phyloP scores from a whole-genome alignment of 2,888 invertebrate genomes.

The Caradrina clavipalpis region DNA sequence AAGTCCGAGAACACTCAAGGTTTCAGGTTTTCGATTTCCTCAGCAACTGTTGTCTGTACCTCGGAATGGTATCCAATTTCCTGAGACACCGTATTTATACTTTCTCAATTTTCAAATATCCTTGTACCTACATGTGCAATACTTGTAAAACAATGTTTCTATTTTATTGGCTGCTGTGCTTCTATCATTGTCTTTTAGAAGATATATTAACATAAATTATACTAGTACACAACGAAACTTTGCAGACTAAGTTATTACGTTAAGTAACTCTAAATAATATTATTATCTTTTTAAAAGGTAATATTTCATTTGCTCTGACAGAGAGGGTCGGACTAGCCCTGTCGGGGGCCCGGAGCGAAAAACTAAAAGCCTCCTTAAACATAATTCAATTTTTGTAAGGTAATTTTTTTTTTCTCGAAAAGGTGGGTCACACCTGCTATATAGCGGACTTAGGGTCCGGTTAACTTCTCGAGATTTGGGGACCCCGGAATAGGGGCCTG shows the following conservation, averaged over 20 bases:
- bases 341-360: no score
- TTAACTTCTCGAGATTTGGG: no score
- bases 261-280: background rate
- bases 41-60: slow-evolving; percentile 71
- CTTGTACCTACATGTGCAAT: slow-evolving; percentile 35
- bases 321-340: no score
- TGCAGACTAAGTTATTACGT: background rate
- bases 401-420: no score
- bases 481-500: no score
- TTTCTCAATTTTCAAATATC: slow-evolving; percentile 69
- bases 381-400: no score
- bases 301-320: background rate
- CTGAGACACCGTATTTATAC: slow-evolving; percentile 73
- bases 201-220: slow-evolving; percentile 1
- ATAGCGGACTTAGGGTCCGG: no score
- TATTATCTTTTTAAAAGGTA: background rate
- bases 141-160: slow-evolving; percentile 40
- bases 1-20: slow-evolving; percentile 29
- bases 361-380: no score
- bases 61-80: slow-evolving; percentile 79
- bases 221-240: background rate
- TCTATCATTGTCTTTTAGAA: slow-evolving; percentile 17
- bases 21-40: slow-evolving; percentile 75
- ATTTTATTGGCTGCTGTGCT: slow-evolving; percentile 31
- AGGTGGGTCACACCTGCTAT: no score